Base-by-base conservation (phyloP, 1,140 invertebrate species). In the Zaprionus gabonicus region DNA sequence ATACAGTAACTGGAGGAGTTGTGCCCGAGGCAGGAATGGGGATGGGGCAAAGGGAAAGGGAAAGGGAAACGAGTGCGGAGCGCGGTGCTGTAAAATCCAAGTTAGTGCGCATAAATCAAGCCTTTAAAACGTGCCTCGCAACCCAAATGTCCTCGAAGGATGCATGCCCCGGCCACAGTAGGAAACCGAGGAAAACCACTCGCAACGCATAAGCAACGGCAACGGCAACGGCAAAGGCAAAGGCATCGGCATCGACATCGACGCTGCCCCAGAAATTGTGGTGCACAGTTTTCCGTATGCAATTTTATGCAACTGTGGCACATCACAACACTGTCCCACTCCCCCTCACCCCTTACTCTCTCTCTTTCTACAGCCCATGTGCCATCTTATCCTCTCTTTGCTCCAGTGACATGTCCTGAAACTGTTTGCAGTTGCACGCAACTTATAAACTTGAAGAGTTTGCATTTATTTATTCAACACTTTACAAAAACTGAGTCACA, bases 51-150 rank as follows among this genome's bases (percentile, higher is more conserved):
- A n/a, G 23, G n/a, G 41, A 49, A 34, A n/a, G 23, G n/a, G 41
- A 49, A 7, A 3, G 31, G 15, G 49, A 53, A 56, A 57, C 57
- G 72, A 59, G 70, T 58, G 53, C 41, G 67, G 66, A 59, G 79
- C 76, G 64, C 56, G 23, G 23, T 23, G 70, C 77, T 86, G 83
- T 88, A 88, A 86, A 86, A 86, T 86, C 83, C 83, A 88, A 86
- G 83, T 88, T 91, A 82, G 83, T 91, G 87, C 87, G 87, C 87
- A 91, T 91, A 91, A 91, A 91, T 91, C 87, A 91, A 91, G 87
- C 88, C 88, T 91, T 91, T 91, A 91, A 91, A 91, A 91, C 87
- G 87, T 91, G 87, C 88, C 87, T 88, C 76, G 87, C 81, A 91
- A 91, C 81, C 88, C 71, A 91, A 91, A 84, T 91, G 87, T 84